Percentiles rank a stretch among this genome's conserved stretches.
These are phyloP conservation scores for Hydrolagus colliei DNA, from an alignment of 2,797 vertebrate species.

Conservation along the genomic window DNA sequence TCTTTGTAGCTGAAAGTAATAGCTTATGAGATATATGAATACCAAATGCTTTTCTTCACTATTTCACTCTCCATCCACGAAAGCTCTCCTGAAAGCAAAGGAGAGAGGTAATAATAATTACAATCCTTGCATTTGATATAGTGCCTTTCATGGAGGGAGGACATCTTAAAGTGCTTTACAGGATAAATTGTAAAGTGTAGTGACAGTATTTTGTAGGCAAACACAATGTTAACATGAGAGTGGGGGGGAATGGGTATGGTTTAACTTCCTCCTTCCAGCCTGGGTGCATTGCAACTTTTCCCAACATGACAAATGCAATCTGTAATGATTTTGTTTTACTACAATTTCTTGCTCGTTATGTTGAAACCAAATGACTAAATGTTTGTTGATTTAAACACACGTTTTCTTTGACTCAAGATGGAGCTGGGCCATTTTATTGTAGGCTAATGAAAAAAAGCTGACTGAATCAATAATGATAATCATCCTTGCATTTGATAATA, in stretches of 20 bases:
- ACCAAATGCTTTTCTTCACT: slow-evolving; percentile 31
- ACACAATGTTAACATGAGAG: too few species aligned
- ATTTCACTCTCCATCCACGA: slow-evolving; percentile 14
- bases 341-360: background rate
- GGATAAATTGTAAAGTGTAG: too few species aligned
- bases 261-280: slow-evolving; percentile 1
- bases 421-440: slow-evolving; percentile 8
- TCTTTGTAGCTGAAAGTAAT: slow-evolving; percentile 31
- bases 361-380: background rate
- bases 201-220: too few species aligned
- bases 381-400: background rate
- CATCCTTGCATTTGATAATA: too few species aligned
- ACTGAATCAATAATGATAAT: slow-evolving; percentile 7
- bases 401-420: background rate
- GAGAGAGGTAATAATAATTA: background rate
- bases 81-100: background rate
- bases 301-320: too few species aligned
- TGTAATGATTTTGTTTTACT: background rate
- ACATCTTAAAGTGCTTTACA: too few species aligned
- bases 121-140: too few species aligned
- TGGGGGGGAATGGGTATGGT: background rate
- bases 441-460: background rate
- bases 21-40: slow-evolving; percentile 32
- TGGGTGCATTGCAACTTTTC: background rate
- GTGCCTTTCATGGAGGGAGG: too few species aligned